A percentile compares a stretch with the other conserved stretches of the same genome.
phyloP scores from a whole-genome alignment of 2,888 invertebrate species.

The Rhagophthalmus giganteus region DNA sequence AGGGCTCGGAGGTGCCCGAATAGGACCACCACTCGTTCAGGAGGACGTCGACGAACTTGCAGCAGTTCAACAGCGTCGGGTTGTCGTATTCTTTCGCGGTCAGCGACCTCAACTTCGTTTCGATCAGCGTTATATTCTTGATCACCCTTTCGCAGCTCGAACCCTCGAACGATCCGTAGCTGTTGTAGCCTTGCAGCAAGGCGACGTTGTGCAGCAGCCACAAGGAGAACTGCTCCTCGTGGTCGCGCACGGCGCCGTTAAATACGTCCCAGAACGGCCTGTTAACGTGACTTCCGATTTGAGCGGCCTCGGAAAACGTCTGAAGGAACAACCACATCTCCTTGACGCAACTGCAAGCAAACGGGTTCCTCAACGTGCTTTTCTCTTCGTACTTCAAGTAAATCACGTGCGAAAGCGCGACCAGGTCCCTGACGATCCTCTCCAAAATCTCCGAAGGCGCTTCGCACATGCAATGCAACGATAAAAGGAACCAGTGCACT shows the following conservation, averaged over 20 bases:
- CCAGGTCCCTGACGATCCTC: conserved; percentile 40
- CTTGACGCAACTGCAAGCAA: conserved; percentile 45
- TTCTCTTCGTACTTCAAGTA: conserved; percentile 30
- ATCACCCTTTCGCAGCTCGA: conserved; percentile 30
- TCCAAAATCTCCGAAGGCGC: conserved; percentile 20
- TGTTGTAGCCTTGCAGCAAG: conserved; percentile 32
- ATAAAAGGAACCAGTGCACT: conserved; percentile 26
- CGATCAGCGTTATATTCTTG: conserved; percentile 44
- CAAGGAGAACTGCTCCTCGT: conserved; percentile 42
- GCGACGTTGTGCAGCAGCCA: conserved; percentile 44
- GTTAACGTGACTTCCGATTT: conserved; percentile 1
- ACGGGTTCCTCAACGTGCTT: conserved; percentile 24
- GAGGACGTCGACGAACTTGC: conserved; percentile 43
- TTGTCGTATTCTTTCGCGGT: conserved; percentile 22
- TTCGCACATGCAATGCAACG: conserved; percentile 17
- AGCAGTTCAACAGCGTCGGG: conserved; percentile 37
- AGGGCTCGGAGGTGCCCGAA: conserved; percentile 46
- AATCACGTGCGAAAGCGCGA: conserved; percentile 38
- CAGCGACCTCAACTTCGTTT: conserved; percentile 40
- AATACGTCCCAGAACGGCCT: conserved; percentile 48
- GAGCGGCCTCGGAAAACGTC: conserved; percentile 34
- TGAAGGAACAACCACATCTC: conserved; percentile 46
- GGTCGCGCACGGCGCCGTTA: conserved; percentile 40
- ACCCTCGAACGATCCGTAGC: conserved; percentile 25
- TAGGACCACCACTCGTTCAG: conserved; percentile 46